phyloP scores from a whole-genome alignment of 2,113 vertebrate species.

The Seriola quinqueradiata region DNA sequence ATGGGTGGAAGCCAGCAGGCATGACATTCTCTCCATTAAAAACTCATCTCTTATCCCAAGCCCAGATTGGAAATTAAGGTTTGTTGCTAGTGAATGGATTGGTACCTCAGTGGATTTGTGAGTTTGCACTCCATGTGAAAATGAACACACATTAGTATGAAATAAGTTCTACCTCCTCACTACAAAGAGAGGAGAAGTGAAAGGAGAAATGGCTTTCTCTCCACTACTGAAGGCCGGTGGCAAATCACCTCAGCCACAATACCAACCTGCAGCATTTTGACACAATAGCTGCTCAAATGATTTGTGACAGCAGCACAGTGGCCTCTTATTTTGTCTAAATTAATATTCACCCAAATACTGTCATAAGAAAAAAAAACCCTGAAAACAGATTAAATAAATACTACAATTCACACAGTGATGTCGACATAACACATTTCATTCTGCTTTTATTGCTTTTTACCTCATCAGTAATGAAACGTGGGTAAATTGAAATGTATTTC shows the following conservation, averaged over 20 bases:
- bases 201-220: constrained; percentile 23
- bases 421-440: neutral
- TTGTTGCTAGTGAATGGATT: constrained; percentile 45
- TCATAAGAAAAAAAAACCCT: neutral
- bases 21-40: constrained; percentile 77
- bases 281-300: constrained; percentile 35
- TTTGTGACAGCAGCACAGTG: constrained; percentile 20
- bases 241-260: constrained; percentile 36
- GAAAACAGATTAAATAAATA: neutral
- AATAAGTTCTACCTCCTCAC: constrained; percentile 58
- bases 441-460: neutral
- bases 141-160: constrained; percentile 61
- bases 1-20: constrained; percentile 65
- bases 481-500: neutral
- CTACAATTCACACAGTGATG: neutral
- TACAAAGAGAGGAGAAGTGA: constrained; percentile 50
- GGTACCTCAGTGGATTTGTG: constrained; percentile 58
- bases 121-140: constrained; percentile 45
- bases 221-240: constrained; percentile 4
- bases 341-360: constrained; percentile 7
- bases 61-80: constrained; percentile 65
- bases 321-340: constrained; percentile 31
- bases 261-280: constrained; percentile 43
- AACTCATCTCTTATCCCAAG: constrained; percentile 67
- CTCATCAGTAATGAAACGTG: neutral